Evolutionary conservation across 2,113 vertebrate species (phyloP).

Genomic region (Hippotragus niger): DNA sequence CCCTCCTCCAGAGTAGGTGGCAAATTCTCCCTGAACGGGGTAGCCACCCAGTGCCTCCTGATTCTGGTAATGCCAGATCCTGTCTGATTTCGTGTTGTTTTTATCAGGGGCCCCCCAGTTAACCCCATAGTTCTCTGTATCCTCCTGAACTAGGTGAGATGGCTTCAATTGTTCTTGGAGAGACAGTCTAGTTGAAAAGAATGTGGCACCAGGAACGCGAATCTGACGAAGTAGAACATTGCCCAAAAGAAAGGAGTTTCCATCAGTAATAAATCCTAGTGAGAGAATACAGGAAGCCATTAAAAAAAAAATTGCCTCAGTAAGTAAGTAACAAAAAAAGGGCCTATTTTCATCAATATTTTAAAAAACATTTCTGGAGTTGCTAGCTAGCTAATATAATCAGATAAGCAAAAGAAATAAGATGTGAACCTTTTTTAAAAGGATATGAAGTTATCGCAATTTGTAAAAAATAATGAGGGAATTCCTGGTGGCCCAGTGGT

Average conservation of each 20-base stretch:
- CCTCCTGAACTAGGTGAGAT: constrained; percentile 35
- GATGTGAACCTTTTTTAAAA: neutral
- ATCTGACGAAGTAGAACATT: constrained; percentile 71
- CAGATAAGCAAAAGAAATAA: neutral
- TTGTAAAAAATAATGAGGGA: neutral
- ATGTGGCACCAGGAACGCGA: neutral
- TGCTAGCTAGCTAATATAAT: neutral
- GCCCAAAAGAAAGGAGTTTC: constrained; percentile 73
- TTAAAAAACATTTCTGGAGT: neutral
- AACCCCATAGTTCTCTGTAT: constrained; percentile 14
- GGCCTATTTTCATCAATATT: neutral
- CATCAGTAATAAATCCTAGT: constrained; percentile 71
- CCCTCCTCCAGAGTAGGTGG: constrained; percentile 69
- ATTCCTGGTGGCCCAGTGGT: neutral
- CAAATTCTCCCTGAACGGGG: constrained; percentile 52
- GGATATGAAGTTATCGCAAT: neutral
- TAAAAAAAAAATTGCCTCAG: neutral
- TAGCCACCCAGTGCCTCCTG: constrained; percentile 4
- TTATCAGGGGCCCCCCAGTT: neutral
- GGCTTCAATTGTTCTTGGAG: neutral
- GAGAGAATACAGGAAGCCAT: neutral
- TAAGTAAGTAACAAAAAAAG: neutral
- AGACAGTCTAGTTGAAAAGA: neutral
- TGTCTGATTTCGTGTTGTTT: neutral
- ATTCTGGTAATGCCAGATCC: constrained; percentile 63